Evolutionary conservation across 2,797 vertebrate species (phyloP).

Genomic region (Megalops cyprinoides): DNA sequence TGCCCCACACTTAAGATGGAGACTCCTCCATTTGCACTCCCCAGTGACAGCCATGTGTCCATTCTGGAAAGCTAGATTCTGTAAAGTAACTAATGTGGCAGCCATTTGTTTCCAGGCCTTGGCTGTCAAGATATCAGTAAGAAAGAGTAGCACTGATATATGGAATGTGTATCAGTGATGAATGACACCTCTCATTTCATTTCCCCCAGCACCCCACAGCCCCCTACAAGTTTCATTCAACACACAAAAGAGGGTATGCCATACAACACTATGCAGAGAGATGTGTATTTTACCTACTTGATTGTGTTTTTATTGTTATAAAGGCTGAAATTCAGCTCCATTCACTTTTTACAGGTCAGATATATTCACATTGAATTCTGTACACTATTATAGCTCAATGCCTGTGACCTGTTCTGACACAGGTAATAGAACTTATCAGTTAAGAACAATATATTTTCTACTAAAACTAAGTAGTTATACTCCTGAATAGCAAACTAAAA

Average conservation of each 20-base stretch:
- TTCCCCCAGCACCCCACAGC: neutral
- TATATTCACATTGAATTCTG: no score
- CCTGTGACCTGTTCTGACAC: no score
- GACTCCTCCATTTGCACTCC: neutral
- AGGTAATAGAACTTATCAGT: no score
- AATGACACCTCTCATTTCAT: neutral
- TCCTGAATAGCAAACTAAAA: no score
- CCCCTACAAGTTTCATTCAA: neutral
- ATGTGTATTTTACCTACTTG: neutral
- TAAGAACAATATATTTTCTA: no score
- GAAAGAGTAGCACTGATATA: neutral
- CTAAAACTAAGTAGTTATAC: no score
- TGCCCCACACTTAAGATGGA: neutral
- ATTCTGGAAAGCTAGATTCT: neutral
- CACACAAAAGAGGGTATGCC: neutral
- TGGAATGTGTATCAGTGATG: constrained; percentile 9
- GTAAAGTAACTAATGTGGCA: constrained; percentile 6
- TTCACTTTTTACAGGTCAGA: no score
- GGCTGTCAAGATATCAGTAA: constrained; percentile 24
- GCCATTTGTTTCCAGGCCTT: constrained; percentile 21
- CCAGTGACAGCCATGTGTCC: constrained; percentile 15
- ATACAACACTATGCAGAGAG: neutral
- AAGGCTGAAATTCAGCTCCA: no score
- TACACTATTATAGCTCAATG: no score
- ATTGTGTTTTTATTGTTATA: constrained; percentile 9